A percentile compares a stretch with the other conserved stretches of the same genome.
Evolutionary conservation across 1,140 invertebrate species (phyloP).

Genomic region (Kradibia gibbosae): DNA sequence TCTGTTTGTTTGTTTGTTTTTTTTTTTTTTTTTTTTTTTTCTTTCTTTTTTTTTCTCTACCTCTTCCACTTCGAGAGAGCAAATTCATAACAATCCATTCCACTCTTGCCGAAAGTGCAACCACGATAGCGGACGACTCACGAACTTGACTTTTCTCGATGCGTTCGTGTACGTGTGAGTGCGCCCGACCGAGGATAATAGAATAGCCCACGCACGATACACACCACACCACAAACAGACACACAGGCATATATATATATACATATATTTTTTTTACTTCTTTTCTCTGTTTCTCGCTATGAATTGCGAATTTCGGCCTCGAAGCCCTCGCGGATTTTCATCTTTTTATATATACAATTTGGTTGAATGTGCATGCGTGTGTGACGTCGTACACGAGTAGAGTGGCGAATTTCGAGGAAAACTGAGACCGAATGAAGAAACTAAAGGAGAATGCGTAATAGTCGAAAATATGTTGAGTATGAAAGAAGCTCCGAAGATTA

Average conservation of each 20-base stretch:
- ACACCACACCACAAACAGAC: too few relatives aligned
- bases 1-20: neutral
- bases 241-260: too few relatives aligned
- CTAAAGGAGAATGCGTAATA: neutral
- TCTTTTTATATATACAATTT: conserved; percentile 23
- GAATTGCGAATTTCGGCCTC: neutral
- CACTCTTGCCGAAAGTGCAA: conserved; percentile 36
- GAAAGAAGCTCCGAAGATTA: neutral
- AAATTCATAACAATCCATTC: conserved; percentile 36
- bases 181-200: conserved; percentile 1
- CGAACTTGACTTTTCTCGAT: neutral
- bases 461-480: neutral
- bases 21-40: too few relatives aligned
- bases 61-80: neutral
- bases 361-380: conserved; percentile 37
- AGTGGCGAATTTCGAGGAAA: conserved; percentile 35
- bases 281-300: conserved; percentile 16
- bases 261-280: conserved; percentile 46
- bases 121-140: neutral
- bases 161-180: neutral
- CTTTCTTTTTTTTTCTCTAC: too few relatives aligned
- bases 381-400: conserved; percentile 21
- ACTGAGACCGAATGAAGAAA: neutral
- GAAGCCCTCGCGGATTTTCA: conserved; percentile 13
- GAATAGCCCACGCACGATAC: too few relatives aligned